Conservation (phyloP, 2,113 vertebrate genomes). For the Cercopithecus mona region DNA sequence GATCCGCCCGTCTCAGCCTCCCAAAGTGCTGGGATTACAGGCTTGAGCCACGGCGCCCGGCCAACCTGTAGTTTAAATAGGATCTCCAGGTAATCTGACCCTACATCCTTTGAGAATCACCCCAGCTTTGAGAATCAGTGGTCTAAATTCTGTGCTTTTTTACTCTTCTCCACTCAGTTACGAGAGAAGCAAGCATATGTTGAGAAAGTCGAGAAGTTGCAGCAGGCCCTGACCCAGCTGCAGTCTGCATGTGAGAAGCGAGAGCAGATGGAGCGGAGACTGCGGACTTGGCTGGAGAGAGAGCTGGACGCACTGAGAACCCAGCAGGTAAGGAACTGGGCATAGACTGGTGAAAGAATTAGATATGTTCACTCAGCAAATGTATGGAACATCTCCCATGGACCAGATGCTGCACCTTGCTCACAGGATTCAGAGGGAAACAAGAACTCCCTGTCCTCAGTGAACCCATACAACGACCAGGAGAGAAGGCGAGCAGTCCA, state of each 20-base stretch:
- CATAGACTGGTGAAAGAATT: rapidly evolving
- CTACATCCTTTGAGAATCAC: neutral
- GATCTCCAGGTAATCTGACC: no score
- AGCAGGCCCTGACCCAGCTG: slow-evolving; percentile 90
- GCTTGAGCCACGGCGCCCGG: no score
- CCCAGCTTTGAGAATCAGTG: neutral
- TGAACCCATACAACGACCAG: rapidly evolving
- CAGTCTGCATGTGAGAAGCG: slow-evolving; percentile 89
- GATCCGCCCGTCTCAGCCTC: no score
- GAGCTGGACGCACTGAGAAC: slow-evolving; percentile 89
- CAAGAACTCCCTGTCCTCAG: neutral
- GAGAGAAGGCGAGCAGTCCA: neutral
- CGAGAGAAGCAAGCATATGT: slow-evolving; percentile 90
- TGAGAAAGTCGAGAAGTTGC: slow-evolving; percentile 91
- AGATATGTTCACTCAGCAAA: rapidly evolving
- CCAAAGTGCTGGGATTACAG: no score
- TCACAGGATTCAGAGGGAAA: rapidly evolving
- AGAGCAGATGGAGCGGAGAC: slow-evolving; percentile 91
- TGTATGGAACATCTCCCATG: rapidly evolving
- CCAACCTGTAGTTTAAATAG: neutral
- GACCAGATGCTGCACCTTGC: neutral
- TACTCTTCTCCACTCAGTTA: slow-evolving; percentile 76
- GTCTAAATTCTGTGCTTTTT: neutral
- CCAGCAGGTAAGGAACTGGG: slow-evolving; percentile 85
- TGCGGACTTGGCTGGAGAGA: slow-evolving; percentile 89